phyloP scores from a whole-genome alignment of 2,797 vertebrate species.

The Nasua narica region DNA sequence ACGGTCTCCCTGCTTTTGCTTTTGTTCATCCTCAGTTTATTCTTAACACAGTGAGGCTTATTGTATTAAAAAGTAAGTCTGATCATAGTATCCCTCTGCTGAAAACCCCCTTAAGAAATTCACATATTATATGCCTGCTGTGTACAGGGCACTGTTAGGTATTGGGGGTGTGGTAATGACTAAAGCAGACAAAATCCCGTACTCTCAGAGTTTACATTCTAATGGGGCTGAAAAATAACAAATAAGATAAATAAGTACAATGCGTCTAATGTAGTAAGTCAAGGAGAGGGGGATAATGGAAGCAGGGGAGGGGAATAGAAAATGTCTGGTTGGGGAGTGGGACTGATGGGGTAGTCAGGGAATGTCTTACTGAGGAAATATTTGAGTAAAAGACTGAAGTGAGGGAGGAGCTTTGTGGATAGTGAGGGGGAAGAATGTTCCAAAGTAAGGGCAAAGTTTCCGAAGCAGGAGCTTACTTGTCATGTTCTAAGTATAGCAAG shows the following conservation, averaged over 20 bases:
- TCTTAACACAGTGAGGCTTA: background rate
- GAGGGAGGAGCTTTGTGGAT: background rate
- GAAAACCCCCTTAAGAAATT: background rate
- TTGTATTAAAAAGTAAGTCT: background rate
- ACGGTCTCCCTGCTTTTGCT: background rate
- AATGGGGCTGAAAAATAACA: background rate
- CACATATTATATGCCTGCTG: background rate
- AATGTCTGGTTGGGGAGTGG: background rate
- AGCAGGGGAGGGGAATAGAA: background rate
- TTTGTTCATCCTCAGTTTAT: background rate
- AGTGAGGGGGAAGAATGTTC: background rate
- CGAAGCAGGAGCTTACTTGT: background rate
- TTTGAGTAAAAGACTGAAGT: background rate
- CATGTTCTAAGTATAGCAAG: background rate
- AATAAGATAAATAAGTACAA: background rate
- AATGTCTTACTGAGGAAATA: background rate
- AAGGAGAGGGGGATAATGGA: background rate
- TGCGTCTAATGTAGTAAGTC: background rate
- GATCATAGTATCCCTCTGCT: background rate
- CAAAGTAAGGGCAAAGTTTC: background rate
- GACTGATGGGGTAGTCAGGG: background rate
- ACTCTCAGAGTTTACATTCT: background rate
- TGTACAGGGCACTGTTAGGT: background rate
- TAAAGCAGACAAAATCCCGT: background rate
- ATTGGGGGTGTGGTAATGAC: background rate